These are phyloP conservation scores for Neolamprologus toae DNA, from an alignment of 2,113 vertebrate species.

Conservation along the genomic window DNA sequence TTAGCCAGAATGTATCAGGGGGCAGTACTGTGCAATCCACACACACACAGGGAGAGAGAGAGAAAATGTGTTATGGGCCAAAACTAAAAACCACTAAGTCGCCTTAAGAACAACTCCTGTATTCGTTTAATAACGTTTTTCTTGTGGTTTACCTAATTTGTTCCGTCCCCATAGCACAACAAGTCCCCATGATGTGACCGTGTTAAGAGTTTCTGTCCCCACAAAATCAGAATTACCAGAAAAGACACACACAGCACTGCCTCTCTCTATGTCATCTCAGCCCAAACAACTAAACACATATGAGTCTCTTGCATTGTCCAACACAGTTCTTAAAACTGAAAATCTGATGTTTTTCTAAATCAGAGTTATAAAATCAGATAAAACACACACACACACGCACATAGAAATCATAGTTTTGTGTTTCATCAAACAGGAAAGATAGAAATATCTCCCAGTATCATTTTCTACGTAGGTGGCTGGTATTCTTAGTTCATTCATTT, in stretches of 20 bases:
- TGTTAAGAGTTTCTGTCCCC: background rate
- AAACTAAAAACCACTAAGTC: background rate
- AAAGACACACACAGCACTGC: background rate
- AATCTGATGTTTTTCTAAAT: background rate
- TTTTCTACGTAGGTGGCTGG: constrained; percentile 71
- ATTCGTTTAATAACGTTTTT: background rate
- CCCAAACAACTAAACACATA: background rate
- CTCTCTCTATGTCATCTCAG: background rate
- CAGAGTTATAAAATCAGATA: background rate
- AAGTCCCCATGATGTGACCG: fast-evolving
- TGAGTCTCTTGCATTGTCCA: background rate
- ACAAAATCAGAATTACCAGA: background rate
- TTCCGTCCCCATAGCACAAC: background rate
- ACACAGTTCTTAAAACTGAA: background rate
- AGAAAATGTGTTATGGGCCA: background rate
- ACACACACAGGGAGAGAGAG: background rate
- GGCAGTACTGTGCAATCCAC: background rate
- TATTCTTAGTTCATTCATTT: constrained; percentile 52
- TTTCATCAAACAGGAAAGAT: constrained; percentile 10
- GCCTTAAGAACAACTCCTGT: background rate
- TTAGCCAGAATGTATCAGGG: background rate
- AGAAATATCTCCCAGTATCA: constrained; percentile 41
- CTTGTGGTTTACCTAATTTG: background rate
- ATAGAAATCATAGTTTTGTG: background rate
- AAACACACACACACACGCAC: background rate